phyloP scores from a whole-genome alignment of 2,888 invertebrate genomes.

The Eristalis pertinax region DNA sequence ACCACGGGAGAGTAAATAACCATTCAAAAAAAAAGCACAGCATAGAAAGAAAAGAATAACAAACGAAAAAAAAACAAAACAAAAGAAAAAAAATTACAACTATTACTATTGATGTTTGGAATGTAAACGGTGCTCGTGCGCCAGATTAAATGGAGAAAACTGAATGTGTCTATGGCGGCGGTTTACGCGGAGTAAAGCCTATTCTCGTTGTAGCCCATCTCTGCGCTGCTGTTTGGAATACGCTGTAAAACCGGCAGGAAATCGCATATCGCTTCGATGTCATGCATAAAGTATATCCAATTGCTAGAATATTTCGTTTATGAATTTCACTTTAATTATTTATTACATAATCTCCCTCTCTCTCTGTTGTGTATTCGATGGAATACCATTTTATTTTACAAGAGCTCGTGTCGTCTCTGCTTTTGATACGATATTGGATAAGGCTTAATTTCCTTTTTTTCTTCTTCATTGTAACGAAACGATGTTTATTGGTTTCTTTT shows the following conservation, averaged over 20 bases:
- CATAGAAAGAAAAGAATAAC: conserved; percentile 8
- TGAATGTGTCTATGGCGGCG: conserved; percentile 19
- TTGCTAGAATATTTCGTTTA: conserved; percentile 24
- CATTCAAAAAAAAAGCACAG: not conserved
- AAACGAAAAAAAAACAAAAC: not conserved
- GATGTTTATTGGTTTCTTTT: conserved; percentile 10
- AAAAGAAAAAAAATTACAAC: not conserved
- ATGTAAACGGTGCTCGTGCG: conserved; percentile 50
- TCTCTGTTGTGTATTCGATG: conserved; percentile 37
- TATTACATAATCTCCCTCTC: conserved; percentile 38
- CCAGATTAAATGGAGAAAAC: not conserved
- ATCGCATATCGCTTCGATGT: conserved; percentile 33
- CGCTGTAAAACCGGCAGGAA: conserved; percentile 11
- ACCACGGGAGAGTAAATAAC: conserved; percentile 26
- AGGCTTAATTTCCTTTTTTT: conserved; percentile 5
- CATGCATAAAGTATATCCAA: not conserved
- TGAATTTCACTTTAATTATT: conserved; percentile 52
- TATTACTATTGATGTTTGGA: conserved; percentile 32
- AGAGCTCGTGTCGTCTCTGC: conserved; percentile 27
- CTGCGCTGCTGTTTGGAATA: conserved; percentile 11
- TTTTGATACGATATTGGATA: conserved; percentile 35
- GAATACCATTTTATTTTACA: conserved; percentile 21
- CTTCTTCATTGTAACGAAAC: conserved; percentile 13
- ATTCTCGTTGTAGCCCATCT: conserved; percentile 8
- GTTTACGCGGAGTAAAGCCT: not conserved